These are phyloP conservation scores for Gonocerus acuteangulatus DNA, from an alignment of 2,888 invertebrate species.

Conservation along the genomic window DNA sequence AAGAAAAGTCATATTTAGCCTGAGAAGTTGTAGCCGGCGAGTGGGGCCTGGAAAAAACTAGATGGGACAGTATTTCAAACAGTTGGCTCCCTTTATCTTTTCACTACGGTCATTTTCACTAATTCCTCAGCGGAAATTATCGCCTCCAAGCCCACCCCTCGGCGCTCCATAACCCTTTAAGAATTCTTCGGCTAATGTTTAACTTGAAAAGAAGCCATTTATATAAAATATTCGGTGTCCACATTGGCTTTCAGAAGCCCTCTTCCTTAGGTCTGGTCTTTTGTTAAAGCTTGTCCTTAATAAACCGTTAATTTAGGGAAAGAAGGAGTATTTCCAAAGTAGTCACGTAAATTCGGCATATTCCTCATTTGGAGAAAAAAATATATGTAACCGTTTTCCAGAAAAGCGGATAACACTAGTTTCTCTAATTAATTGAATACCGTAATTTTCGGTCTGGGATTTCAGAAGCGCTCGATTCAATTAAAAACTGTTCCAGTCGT, in stretches of 20 bases:
- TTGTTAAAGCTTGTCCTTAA: too few relatives aligned
- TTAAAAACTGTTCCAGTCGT: too few relatives aligned
- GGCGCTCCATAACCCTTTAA: slow-evolving; percentile 22
- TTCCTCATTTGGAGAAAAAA: too few relatives aligned
- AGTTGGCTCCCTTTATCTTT: slow-evolving; percentile 37
- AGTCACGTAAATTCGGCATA: too few relatives aligned
- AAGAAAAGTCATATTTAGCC: slow-evolving; percentile 35
- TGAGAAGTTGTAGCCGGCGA: slow-evolving; percentile 30
- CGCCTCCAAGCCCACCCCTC: slow-evolving; percentile 19
- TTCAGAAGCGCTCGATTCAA: too few relatives aligned
- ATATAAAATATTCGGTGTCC: slow-evolving; percentile 5
- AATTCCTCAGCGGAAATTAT: slow-evolving; percentile 38
- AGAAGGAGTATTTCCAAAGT: too few relatives aligned
- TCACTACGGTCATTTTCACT: slow-evolving; percentile 39
- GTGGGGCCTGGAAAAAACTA: slow-evolving; percentile 31
- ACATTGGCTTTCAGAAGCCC: slow-evolving; percentile 3
- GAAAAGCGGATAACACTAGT: too few relatives aligned
- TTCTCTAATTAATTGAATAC: too few relatives aligned
- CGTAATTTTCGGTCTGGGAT: too few relatives aligned
- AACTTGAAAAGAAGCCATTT: slow-evolving; percentile 17
- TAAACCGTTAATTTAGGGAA: too few relatives aligned
- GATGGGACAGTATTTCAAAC: slow-evolving; percentile 38
- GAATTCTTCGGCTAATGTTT: slow-evolving; percentile 20
- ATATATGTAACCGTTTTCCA: too few relatives aligned
- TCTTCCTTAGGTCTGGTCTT: too few relatives aligned